These are phyloP conservation scores for Solen grandis DNA, from an alignment of 1,140 invertebrate genomes.

Conservation along the genomic window DNA sequence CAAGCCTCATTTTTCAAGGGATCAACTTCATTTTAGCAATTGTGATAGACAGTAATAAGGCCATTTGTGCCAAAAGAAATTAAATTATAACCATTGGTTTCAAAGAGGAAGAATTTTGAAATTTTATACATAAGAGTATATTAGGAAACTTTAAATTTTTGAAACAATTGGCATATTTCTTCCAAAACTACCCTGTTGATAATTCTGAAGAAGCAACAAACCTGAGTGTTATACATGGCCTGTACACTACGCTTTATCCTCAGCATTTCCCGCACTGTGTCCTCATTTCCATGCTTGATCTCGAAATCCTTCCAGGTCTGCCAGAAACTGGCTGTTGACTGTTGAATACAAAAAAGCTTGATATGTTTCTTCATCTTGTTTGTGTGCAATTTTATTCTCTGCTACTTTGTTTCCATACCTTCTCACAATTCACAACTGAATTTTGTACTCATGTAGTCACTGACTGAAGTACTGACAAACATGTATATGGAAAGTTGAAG, in stretches of 20 bases:
- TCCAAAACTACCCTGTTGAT: neutral
- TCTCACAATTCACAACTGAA: too few species aligned
- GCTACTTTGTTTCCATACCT: too few species aligned
- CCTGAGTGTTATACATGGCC: conserved; percentile 92
- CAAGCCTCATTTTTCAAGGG: too few species aligned
- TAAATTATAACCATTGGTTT: neutral
- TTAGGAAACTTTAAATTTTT: neutral
- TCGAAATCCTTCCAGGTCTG: conserved; percentile 99
- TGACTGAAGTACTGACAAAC: too few species aligned
- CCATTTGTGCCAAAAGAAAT: neutral
- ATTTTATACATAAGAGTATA: neutral
- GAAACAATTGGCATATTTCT: neutral
- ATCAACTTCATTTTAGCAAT: too few species aligned
- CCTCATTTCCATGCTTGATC: conserved; percentile 99
- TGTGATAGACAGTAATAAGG: too few species aligned
- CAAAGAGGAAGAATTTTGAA: neutral
- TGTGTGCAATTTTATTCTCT: too few species aligned
- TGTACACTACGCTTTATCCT: conserved; percentile 98
- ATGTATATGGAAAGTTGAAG: too few species aligned
- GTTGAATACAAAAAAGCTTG: conserved; percentile 57
- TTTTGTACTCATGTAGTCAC: too few species aligned
- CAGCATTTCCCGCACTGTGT: conserved; percentile 99
- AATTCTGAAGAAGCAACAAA: too few species aligned
- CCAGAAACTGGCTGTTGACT: conserved; percentile 97
- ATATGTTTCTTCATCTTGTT: too few species aligned